Percentiles rank a stretch among this genome's conserved stretches.
These are phyloP conservation scores for Aspidapion aeneum DNA, from an alignment of 2,888 invertebrate species.

Conservation along the genomic window DNA sequence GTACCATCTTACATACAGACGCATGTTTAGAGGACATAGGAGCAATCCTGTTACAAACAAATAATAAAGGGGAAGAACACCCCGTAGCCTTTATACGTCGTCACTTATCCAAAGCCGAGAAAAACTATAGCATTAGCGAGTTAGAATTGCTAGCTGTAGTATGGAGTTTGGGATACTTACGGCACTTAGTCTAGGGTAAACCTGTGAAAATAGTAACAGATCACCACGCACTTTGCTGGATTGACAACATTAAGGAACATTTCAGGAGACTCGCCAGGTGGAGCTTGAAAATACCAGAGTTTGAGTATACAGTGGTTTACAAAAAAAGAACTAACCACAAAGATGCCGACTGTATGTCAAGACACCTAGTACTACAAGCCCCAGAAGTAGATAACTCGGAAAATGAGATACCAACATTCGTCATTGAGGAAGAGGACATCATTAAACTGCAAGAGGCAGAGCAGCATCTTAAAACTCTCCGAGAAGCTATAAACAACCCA, in stretches of 20 bases:
- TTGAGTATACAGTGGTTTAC: not conserved
- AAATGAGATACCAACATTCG: not conserved
- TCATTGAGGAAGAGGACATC: slow-evolving; percentile 11
- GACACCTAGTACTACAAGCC: not conserved
- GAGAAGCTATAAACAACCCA: not conserved
- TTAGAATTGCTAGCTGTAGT: not conserved
- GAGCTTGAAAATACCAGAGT: not conserved
- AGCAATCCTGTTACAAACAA: not conserved
- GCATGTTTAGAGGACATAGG: not conserved
- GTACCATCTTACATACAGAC: too few species aligned
- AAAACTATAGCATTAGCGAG: not conserved
- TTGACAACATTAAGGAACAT: not conserved
- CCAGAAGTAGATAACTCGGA: not conserved
- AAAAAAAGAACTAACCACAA: slow-evolving; percentile 9
- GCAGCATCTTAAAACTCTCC: not conserved
- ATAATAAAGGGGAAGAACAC: not conserved
- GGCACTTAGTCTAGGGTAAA: slow-evolving; percentile 3
- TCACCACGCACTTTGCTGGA: slow-evolving; percentile 2
- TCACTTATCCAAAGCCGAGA: not conserved
- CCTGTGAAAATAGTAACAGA: slow-evolving; percentile 1
- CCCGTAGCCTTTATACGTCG: not conserved
- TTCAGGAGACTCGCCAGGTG: not conserved
- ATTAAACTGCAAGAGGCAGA: not conserved
- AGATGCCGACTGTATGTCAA: slow-evolving; percentile 22
- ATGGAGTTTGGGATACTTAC: not conserved